phyloP scores from a whole-genome alignment of 2,113 vertebrate species.

The Pseudorasbora parva region DNA sequence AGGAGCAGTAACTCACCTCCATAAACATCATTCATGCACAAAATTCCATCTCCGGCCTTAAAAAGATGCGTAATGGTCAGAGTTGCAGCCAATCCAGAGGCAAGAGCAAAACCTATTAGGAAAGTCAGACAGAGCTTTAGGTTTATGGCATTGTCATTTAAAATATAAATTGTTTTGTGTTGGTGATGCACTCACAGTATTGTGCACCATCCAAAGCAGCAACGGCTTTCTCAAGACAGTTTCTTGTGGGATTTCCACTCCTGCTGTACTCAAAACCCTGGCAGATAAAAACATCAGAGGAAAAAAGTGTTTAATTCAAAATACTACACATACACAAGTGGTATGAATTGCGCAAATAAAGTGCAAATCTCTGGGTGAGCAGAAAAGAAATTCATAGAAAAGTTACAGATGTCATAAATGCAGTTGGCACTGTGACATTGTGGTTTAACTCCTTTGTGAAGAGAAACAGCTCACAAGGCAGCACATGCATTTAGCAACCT shows the following conservation, averaged over 20 bases:
- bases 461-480: background rate
- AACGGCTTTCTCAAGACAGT: constrained; percentile 86
- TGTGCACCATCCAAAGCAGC: constrained; percentile 90
- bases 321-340: background rate
- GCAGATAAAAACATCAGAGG: constrained; percentile 18
- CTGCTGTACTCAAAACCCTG: constrained; percentile 91
- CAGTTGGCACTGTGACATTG: background rate
- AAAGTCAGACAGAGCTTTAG: background rate
- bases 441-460: background rate
- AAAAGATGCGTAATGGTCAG: constrained; percentile 87
- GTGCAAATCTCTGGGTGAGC: background rate
- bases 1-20: constrained; percentile 77
- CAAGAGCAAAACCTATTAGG: constrained; percentile 82
- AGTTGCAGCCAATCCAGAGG: constrained; percentile 88
- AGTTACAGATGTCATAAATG: background rate
- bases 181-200: constrained; percentile 78
- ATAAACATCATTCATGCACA: constrained; percentile 93
- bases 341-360: background rate
- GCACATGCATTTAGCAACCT: background rate
- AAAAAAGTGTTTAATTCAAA: background rate
- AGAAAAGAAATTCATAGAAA: constrained; percentile 1
- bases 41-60: constrained; percentile 84
- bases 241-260: constrained; percentile 91
- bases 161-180: background rate
- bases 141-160: background rate